These are phyloP conservation scores for Acrobasis repandana DNA, from an alignment of 2,888 invertebrate species.

Conservation along the genomic window DNA sequence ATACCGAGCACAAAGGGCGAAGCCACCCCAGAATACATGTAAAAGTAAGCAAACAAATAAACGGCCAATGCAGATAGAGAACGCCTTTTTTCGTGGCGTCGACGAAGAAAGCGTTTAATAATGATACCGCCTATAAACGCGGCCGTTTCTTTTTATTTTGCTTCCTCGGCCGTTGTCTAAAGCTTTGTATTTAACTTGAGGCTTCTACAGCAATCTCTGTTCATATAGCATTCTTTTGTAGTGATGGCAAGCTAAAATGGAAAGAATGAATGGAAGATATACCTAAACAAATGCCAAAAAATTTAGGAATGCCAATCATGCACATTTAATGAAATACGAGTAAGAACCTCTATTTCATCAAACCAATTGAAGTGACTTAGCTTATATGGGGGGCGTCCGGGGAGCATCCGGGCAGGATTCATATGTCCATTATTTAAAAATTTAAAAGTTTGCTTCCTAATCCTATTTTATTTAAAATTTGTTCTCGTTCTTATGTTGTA, in stretches of 20 bases:
- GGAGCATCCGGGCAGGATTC: too few relatives aligned
- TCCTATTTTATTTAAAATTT: too few relatives aligned
- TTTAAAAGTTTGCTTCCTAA: too few relatives aligned
- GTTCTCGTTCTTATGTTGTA: too few relatives aligned
- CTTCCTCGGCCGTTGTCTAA: constrained; percentile 54
- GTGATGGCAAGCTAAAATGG: constrained; percentile 1
- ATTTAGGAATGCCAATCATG: too few relatives aligned
- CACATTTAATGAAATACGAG: too few relatives aligned
- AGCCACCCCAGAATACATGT: constrained; percentile 20
- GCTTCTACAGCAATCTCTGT: constrained; percentile 16
- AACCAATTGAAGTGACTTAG: too few relatives aligned
- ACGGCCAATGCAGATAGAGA: constrained; percentile 42
- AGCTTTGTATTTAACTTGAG: constrained; percentile 46
- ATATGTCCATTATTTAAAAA: too few relatives aligned
- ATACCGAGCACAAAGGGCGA: constrained; percentile 13
- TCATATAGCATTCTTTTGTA: not conserved
- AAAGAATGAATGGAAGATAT: not conserved
- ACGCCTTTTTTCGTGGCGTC: constrained; percentile 49
- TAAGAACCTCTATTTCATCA: too few relatives aligned
- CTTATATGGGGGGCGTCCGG: too few relatives aligned
- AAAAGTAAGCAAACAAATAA: constrained; percentile 28
- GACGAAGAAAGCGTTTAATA: constrained; percentile 64
- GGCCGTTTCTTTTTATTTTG: constrained; percentile 62
- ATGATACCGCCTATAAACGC: constrained; percentile 62
- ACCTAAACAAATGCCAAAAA: too few relatives aligned